These are phyloP conservation scores for Cerastis rubricosa DNA, from an alignment of 2,888 invertebrate genomes.

Conservation along the genomic window DNA sequence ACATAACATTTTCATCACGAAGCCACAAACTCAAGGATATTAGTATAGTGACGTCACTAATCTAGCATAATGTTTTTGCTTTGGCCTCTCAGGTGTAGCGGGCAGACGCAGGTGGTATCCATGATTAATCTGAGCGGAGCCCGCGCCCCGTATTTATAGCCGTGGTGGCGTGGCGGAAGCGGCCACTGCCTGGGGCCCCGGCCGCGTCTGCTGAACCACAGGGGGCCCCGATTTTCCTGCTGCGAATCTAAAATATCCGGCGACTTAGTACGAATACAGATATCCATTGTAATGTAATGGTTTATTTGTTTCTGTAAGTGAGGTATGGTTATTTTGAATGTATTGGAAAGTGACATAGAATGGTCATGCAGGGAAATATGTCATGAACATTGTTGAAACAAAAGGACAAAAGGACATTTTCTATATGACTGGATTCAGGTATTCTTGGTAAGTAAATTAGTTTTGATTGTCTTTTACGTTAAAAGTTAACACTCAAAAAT, in stretches of 20 bases:
- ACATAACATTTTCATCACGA: conserved; percentile 26
- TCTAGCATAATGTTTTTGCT: conserved; percentile 79
- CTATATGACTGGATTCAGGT: background rate
- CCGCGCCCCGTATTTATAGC: conserved; percentile 83
- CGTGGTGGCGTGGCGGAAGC: conserved; percentile 74
- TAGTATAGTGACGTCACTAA: conserved; percentile 76
- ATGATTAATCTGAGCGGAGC: conserved; percentile 84
- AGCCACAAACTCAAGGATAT: conserved; percentile 39
- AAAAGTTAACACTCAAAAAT: too few species aligned
- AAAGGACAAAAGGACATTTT: too few species aligned
- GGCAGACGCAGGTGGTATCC: conserved; percentile 80
- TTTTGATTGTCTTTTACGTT: background rate
- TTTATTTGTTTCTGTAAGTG: conserved; percentile 52
- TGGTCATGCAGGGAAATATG: background rate
- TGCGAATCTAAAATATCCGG: conserved; percentile 70
- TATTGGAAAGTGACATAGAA: conserved; percentile 12
- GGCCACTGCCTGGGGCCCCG: conserved; percentile 73
- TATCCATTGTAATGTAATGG: conserved; percentile 56
- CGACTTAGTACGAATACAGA: conserved; percentile 65
- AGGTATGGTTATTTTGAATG: conserved; percentile 28
- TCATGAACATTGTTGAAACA: background rate
- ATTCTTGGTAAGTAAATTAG: background rate
- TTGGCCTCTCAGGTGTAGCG: conserved; percentile 76
- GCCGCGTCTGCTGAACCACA: conserved; percentile 77
- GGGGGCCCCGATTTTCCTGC: conserved; percentile 72